Evolutionary conservation across 1,140 invertebrate species (phyloP), one percentile per base, ranked within the genome.

Genomic region (Pseudomyrmex flavicornis): DNA sequence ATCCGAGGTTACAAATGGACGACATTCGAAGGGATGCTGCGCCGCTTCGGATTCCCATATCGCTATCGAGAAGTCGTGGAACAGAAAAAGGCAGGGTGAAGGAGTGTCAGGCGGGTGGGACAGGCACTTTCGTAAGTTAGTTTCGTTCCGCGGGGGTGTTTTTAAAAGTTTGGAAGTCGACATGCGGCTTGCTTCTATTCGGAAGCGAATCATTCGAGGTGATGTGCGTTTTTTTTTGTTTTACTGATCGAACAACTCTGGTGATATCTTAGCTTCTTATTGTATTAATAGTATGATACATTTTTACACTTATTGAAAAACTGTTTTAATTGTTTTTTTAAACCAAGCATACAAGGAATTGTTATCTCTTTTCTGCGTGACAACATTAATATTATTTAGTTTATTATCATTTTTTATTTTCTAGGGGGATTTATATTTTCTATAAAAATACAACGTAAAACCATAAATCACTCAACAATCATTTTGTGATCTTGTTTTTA

Each of bases 91-190:
- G 59, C 17, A 73, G 56, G 62, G 17, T 8, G 44, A 9, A 61
- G 26, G 46, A 20, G 15, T 50, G 15, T 35, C 20, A 17, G 66
- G 13, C 58, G 52, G 75, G 61, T 54, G 46, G 59, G 46, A 63
- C 56, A 62, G 77, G 74, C 76, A 85, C 84, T 86, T 76, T 17
- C 8, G 63, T 56, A 86, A 88, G 86, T 88, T 83, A 82, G 74
- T 88, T 84, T 84, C 80, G 68, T 72, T 86, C 73, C 75, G 70
- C 22, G 75, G 79, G 50, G 59, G 56, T 84, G 62, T 89, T 88
- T 89, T 79, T 79, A 83, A 90, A 90, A 90, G 86, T 90, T 89
- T 9, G 50, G 17, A 35, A 75, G 46, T 70, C 52, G 50, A 22
- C 54, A 15, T 12, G 69, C 20, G n/a, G 15, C 75, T 56, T 68